phyloP scores from a whole-genome alignment of 2,888 invertebrate species.

The Oxyteleia sp. region DNA sequence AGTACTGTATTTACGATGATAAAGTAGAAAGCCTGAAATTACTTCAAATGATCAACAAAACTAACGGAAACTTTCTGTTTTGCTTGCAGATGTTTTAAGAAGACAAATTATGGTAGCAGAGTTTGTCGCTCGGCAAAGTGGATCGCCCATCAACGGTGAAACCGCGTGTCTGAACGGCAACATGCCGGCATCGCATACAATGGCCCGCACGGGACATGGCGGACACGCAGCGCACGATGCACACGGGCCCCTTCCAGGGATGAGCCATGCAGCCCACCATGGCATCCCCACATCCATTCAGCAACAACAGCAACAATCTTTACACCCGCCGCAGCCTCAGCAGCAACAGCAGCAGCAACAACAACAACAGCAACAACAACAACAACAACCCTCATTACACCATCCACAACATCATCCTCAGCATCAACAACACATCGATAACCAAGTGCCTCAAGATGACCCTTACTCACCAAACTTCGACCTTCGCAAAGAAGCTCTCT shows the following conservation, averaged over 20 bases:
- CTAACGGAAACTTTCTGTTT: conserved; percentile 6
- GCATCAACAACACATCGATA: conserved; percentile 83
- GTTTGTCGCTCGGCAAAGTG: conserved; percentile 93
- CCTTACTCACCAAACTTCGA: conserved; percentile 85
- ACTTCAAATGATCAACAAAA: not conserved
- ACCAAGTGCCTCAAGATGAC: conserved; percentile 84
- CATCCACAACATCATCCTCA: conserved; percentile 80
- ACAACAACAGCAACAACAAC: too few relatives aligned
- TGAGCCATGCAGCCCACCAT: conserved; percentile 84
- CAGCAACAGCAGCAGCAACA: conserved; percentile 72
- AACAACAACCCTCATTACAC: conserved; percentile 74
- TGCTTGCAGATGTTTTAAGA: conserved; percentile 87
- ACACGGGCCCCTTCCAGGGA: conserved; percentile 84
- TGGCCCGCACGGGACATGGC: conserved; percentile 85
- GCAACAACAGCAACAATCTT: conserved; percentile 80
- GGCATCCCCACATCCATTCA: conserved; percentile 75
- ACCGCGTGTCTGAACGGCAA: conserved; percentile 89
- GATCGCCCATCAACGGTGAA: conserved; percentile 91
- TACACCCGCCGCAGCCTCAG: conserved; percentile 80
- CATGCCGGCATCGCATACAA: conserved; percentile 86
- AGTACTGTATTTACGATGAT: too few relatives aligned
- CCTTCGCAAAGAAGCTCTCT: conserved; percentile 92
- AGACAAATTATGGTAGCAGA: conserved; percentile 94
- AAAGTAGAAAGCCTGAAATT: too few relatives aligned
- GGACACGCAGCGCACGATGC: conserved; percentile 81